Conservation (phyloP, 2,888 invertebrate species). For the Brachypalpus laphriformis region DNA sequence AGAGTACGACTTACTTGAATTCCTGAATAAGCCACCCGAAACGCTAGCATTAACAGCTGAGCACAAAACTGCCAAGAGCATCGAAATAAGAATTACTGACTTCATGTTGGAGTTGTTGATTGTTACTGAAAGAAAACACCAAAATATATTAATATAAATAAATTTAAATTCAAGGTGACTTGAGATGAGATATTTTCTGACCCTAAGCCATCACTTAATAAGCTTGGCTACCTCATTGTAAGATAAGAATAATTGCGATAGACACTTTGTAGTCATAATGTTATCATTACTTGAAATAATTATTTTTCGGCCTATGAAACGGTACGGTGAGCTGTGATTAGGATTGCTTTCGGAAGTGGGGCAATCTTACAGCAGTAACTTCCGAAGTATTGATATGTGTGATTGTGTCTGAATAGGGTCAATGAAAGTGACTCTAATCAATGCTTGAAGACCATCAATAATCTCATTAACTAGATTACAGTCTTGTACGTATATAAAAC, state of each 20-base stretch:
- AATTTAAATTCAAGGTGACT: not conserved
- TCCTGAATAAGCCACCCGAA: constrained; percentile 49
- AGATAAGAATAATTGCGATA: constrained; percentile 1
- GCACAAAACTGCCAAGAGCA: constrained; percentile 18
- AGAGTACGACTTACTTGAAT: constrained; percentile 48
- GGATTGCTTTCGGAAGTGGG: too few relatives aligned
- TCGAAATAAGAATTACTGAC: constrained; percentile 26
- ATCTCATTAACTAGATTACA: too few relatives aligned
- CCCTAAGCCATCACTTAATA: not conserved
- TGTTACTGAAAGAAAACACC: constrained; percentile 29
- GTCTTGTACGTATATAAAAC: too few relatives aligned
- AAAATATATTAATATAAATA: constrained; percentile 7
- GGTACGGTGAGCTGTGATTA: too few relatives aligned
- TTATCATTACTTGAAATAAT: not conserved
- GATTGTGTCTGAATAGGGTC: too few relatives aligned
- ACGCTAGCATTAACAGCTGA: constrained; percentile 35
- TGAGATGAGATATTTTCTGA: constrained; percentile 18
- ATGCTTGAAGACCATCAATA: too few relatives aligned
- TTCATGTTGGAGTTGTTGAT: constrained; percentile 41
- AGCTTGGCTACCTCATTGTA: not conserved
- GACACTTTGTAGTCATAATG: not conserved
- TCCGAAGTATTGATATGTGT: too few relatives aligned
- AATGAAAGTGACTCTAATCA: too few relatives aligned
- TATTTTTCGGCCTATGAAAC: not conserved
- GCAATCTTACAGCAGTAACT: too few relatives aligned